Conservation (phyloP, 2,113 vertebrate species). For the Cynocephalus volans region DNA sequence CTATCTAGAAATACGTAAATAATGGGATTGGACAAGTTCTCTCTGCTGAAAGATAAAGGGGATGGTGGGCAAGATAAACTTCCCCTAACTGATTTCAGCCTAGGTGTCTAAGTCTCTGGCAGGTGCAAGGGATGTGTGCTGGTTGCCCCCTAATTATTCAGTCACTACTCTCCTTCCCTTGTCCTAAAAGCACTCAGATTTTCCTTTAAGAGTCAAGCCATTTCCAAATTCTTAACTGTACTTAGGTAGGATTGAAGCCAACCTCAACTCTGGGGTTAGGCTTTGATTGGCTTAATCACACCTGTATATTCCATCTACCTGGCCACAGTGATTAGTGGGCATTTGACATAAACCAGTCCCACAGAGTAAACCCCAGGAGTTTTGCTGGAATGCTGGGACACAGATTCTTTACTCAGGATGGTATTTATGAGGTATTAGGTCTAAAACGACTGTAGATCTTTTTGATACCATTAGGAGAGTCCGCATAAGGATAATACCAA, state of each 20-base stretch:
- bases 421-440: not conserved
- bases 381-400: not conserved
- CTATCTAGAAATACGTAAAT: not conserved
- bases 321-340: not conserved
- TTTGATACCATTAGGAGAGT: not conserved
- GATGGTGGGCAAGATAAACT: not conserved
- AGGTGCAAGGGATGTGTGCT: not conserved
- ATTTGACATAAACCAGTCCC: not conserved
- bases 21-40: not conserved
- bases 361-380: not conserved
- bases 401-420: not conserved
- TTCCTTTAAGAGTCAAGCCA: conserved; percentile 33
- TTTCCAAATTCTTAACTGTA: not conserved
- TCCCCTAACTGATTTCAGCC: not conserved
- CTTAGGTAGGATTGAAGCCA: not conserved
- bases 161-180: not conserved
- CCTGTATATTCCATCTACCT: not conserved
- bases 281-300: not conserved
- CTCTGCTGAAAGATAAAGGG: not conserved
- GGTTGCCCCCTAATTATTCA: not conserved
- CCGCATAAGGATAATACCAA: not conserved
- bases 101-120: not conserved
- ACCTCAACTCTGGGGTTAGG: not conserved
- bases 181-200: not conserved
- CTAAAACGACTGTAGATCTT: not conserved